Base-by-base conservation (phyloP, 2,888 invertebrate genomes). In the Campaea margaritaria region DNA sequence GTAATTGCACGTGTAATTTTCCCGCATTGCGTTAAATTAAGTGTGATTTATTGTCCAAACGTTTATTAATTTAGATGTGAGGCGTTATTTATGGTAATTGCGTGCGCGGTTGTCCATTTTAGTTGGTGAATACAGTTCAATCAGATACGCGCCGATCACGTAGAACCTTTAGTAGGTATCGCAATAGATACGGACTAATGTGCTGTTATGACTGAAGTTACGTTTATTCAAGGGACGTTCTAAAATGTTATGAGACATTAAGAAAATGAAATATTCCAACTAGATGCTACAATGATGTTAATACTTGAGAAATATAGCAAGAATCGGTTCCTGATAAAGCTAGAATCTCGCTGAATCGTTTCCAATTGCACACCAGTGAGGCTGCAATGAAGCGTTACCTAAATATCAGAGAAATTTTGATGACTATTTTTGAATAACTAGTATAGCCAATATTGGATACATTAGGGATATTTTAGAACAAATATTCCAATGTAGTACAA, bases 11-110 rank as follows among this genome's bases (percentile, higher is more conserved):
- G 61, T 74, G 78, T 79, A 69, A 73, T 79, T 61, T 75, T 73
- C 68, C 73, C 75, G 81, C 76, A 77, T 71, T 78, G 78, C 82
- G 79, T 82, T 81, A 80, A 83, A 82, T 82, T 83, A 79, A 78
- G 74, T 81, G 79, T 83, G 82, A 86, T 77, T 84, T 85, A 86
- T 84, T 69, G 76, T 72, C 75, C 78, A 81, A 81, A 82, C 79
- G 81, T 81, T 86, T 85, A 87, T 87, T 85, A 85, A 86, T 86
- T 86, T 84, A 85, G 82, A 84, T 78, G 74, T 77, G 78, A 77
- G 76, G 78, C 70, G 73, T 79, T 83, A 85, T 86, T 85, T 81
- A 85, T 82, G 83, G 74, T 82, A 81, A 83, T 83, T 82, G 78
- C 74, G 63, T 52, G 51, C 65, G 68, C 72, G 71, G 73, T 79